A percentile compares a stretch with the other conserved stretches of the same genome.
Conservation (phyloP, 2,888 invertebrate species). For the Griposia aprilina region DNA sequence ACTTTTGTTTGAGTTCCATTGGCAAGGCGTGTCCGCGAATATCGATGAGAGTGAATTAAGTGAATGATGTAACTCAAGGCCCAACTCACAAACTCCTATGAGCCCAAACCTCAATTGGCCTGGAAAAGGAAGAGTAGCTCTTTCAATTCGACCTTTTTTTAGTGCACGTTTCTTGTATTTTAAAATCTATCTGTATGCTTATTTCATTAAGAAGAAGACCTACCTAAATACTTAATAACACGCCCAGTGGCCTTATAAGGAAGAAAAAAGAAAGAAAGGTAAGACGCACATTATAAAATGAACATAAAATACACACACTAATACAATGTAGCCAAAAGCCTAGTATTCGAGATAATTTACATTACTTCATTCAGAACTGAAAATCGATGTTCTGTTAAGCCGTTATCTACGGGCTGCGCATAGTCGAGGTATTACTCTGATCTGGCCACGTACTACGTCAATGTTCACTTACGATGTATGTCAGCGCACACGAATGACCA, state of each 20-base stretch:
- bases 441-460: background rate
- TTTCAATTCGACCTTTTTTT: background rate
- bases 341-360: background rate
- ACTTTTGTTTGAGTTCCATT: slow-evolving; percentile 35
- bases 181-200: too few species aligned
- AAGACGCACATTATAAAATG: background rate
- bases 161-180: background rate
- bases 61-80: background rate
- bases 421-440: background rate
- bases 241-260: background rate
- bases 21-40: slow-evolving; percentile 44
- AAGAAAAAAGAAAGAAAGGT: background rate
- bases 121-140: background rate
- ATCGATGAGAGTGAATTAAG: slow-evolving; percentile 37
- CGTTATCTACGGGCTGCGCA: too few species aligned
- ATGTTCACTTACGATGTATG: background rate
- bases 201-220: background rate
- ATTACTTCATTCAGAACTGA: background rate
- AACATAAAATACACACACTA: background rate
- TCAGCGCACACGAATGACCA: background rate
- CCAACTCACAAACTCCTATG: too few species aligned
- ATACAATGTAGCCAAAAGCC: background rate
- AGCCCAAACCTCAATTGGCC: background rate
- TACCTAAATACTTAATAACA: background rate
- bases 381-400: background rate